Evolutionary conservation across 2,888 invertebrate species (phyloP).

Genomic region (Cephalotes varians): DNA sequence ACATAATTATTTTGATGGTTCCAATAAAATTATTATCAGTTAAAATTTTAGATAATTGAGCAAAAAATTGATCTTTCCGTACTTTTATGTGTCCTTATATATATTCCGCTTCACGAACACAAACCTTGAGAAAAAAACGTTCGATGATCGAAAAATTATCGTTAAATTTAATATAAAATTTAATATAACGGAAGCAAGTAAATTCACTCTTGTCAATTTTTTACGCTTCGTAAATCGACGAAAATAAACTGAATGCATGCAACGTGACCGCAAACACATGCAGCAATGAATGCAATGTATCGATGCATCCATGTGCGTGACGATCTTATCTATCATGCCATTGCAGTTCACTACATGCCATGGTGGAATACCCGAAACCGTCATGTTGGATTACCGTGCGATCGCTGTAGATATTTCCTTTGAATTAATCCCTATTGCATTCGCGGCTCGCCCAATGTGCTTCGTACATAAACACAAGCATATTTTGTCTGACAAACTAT

Average conservation of each 20-base stretch:
- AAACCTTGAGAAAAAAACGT: not conserved
- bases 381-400: conserved; percentile 37
- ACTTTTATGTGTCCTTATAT: not conserved
- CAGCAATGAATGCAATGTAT: not conserved
- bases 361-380: conserved; percentile 39
- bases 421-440: conserved; percentile 48
- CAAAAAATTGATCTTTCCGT: too few species aligned
- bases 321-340: conserved; percentile 31
- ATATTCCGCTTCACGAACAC: not conserved
- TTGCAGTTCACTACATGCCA: conserved; percentile 29
- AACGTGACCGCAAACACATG: conserved; percentile 3
- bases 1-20: too few species aligned
- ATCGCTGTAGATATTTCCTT: conserved; percentile 52
- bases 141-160: not conserved
- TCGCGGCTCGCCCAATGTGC: conserved; percentile 4
- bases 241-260: conserved; percentile 8
- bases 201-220: not conserved
- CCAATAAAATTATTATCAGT: too few species aligned
- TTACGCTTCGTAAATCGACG: not conserved
- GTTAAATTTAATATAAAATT: too few species aligned
- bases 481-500: conserved; percentile 12
- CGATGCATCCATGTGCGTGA: not conserved
- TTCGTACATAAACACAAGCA: not conserved
- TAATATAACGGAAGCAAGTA: not conserved
- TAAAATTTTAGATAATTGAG: too few species aligned